Percentiles rank a stretch among this genome's conserved stretches.
phyloP scores from a whole-genome alignment of 2,888 invertebrate genomes.

The Chloromyia formosa region DNA sequence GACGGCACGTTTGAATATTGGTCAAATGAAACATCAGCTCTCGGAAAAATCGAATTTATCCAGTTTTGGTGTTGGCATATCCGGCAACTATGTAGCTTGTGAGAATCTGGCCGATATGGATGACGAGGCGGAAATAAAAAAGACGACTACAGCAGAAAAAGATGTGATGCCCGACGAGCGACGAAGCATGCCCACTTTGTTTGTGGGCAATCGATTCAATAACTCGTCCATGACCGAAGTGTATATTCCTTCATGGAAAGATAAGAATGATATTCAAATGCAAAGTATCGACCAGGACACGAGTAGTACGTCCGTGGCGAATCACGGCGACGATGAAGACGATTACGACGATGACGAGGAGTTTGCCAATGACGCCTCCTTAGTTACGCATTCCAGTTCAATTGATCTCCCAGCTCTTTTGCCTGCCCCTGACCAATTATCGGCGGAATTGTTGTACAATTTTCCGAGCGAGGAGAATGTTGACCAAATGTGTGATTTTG shows the following conservation, averaged over 20 bases:
- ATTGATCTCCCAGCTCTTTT: slow-evolving; percentile 66
- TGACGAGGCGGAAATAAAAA: slow-evolving; percentile 68
- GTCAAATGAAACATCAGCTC: slow-evolving; percentile 64
- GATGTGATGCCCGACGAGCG: slow-evolving; percentile 64
- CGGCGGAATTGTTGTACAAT: slow-evolving; percentile 68
- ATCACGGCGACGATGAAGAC: slow-evolving; percentile 40
- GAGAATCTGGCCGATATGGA: slow-evolving; percentile 75
- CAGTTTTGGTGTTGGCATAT: slow-evolving; percentile 67
- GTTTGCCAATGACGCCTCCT: slow-evolving; percentile 53
- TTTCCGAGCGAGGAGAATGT: slow-evolving; percentile 10
- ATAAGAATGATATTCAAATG: slow-evolving; percentile 57
- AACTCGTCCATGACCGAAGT: slow-evolving; percentile 67
- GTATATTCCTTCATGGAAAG: slow-evolving; percentile 67
- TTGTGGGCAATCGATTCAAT: slow-evolving; percentile 70
- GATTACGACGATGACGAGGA: slow-evolving; percentile 47
- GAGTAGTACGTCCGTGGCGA: slow-evolving; percentile 27
- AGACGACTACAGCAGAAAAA: slow-evolving; percentile 54
- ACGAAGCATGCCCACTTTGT: slow-evolving; percentile 74
- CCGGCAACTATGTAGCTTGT: slow-evolving; percentile 70
- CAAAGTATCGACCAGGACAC: slow-evolving; percentile 55
- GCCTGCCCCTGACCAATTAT: slow-evolving; percentile 66
- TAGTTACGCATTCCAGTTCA: slow-evolving; percentile 68
- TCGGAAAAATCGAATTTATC: slow-evolving; percentile 71
- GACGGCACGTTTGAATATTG: slow-evolving; percentile 64
- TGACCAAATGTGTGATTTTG: slow-evolving; percentile 51